Base-by-base conservation (phyloP, 2,888 invertebrate species). In the Altica lythri region DNA sequence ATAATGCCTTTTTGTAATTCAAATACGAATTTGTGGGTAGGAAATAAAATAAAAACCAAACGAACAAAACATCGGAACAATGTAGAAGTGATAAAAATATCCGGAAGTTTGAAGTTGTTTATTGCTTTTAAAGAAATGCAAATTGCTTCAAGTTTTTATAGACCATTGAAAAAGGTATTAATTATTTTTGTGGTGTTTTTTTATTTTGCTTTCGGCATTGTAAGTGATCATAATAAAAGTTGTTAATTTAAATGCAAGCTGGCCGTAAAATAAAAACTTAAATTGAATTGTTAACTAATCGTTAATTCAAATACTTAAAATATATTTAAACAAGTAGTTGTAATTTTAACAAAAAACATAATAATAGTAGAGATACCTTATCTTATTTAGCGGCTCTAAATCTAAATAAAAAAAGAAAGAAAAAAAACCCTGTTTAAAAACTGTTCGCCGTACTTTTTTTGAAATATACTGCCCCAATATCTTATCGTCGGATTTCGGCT, bases 401-500 rank as follows among this genome's bases (percentile, higher is more conserved):
- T 27, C n/a, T 27, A 27, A n/a, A n/a, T 27, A 27, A 2, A 2
- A 14, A 35, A 17, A 35, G 10, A 16, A 38, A 22, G 8, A 12
- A 38, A 38, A 38, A 38, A 38, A 17, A 10, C 18, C 6, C 19
- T 38, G 9, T n/a, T n/a, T n/a, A n/a, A 19, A 38, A 38, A 38
- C 16, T 22, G 13, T 9, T 17, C 37, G 38, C 35, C 38, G 29
- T 22, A 38, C n/a, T n/a, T 44, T 58, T 52, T 55, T 40, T 35
- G n/a, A 42, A 40, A 49, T 53, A 58, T 48, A 58, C 58, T 44
- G 44, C 49, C 30, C 30, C 47, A 48, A 53, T 55, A 55, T 51
- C 59, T 55, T 53, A 55, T 55, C 53, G 51, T 46, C 30, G 57
- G 32, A 54, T n/a, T 57, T 53, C 42, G 59, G 59, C 55, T 59